Conservation (phyloP, 2,113 vertebrate species). For the Dromaius novaehollandiae region DNA sequence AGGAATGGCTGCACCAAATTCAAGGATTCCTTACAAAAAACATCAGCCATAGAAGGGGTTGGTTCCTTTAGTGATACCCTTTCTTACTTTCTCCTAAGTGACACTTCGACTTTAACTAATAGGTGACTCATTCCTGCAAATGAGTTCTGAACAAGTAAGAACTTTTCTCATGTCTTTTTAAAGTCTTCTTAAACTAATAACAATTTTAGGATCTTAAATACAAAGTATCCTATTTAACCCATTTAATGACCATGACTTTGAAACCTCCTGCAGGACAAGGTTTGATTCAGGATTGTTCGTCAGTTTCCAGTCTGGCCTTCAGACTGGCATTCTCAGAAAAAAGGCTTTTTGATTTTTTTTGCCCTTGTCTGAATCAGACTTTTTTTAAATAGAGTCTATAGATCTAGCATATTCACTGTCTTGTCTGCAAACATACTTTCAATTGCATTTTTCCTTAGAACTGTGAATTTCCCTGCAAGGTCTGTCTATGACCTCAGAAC, state of each 20-base stretch:
- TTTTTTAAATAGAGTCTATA: not conserved
- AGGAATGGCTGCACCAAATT: not conserved
- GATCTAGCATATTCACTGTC: not conserved
- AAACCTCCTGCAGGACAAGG: not conserved
- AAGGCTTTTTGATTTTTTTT: not conserved
- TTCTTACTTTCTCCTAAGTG: not conserved
- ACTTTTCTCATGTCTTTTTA: not conserved
- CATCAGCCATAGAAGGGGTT: not conserved
- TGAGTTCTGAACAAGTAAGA: not conserved
- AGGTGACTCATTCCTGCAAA: conserved; percentile 8
- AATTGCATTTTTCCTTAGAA: not conserved
- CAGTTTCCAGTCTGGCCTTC: not conserved
- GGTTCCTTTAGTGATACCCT: not conserved
- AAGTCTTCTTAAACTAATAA: not conserved
- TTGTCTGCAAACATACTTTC: not conserved
- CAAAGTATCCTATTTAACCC: not conserved
- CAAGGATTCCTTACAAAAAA: not conserved
- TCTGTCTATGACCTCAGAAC: not conserved
- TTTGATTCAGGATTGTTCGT: not conserved
- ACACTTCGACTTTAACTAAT: conserved; percentile 32
- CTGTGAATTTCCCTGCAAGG: not conserved
- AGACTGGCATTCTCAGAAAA: not conserved
- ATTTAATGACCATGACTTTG: not conserved
- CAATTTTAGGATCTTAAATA: not conserved
- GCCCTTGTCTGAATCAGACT: not conserved